phyloP scores from a whole-genome alignment of 2,797 vertebrate genomes.

The Esox lucius region DNA sequence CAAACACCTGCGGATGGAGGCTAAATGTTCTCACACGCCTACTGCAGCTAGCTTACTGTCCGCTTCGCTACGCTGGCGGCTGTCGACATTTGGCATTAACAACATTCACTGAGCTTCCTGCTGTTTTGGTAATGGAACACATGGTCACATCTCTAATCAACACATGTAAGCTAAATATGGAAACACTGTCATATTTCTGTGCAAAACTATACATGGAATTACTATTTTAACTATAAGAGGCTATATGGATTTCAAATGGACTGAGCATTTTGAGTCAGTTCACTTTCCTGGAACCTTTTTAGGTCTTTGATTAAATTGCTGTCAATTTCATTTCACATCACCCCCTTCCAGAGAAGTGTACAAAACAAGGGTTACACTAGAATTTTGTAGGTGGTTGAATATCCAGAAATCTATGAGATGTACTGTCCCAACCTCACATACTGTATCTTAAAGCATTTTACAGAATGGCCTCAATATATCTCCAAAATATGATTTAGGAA shows the following conservation, averaged over 20 bases:
- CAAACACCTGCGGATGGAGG: slow-evolving; percentile 65
- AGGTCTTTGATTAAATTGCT: background rate
- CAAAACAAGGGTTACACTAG: background rate
- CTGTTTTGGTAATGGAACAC: slow-evolving; percentile 17
- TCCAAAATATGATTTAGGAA: slow-evolving; percentile 15
- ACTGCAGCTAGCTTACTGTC: slow-evolving; percentile 11
- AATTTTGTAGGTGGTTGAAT: background rate
- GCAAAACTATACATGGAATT: background rate
- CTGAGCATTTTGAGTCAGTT: background rate
- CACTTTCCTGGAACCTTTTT: background rate
- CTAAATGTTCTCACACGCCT: slow-evolving; percentile 50
- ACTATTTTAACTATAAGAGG: background rate
- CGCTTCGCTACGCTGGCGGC: background rate
- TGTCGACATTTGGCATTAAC: slow-evolving; percentile 34
- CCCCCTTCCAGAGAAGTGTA: background rate
- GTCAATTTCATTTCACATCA: background rate
- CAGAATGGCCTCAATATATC: slow-evolving; percentile 6
- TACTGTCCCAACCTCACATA: background rate
- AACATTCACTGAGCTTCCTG: slow-evolving; percentile 19
- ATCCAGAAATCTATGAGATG: background rate
- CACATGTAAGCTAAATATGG: background rate
- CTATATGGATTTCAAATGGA: background rate
- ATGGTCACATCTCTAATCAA: slow-evolving; percentile 21
- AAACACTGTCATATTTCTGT: background rate
- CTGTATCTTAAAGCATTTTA: background rate